A percentile compares a stretch with the other conserved stretches of the same genome.
Evolutionary conservation across 2,797 vertebrate genomes (phyloP).

Genomic region (Enteromius afrohamiltoni): DNA sequence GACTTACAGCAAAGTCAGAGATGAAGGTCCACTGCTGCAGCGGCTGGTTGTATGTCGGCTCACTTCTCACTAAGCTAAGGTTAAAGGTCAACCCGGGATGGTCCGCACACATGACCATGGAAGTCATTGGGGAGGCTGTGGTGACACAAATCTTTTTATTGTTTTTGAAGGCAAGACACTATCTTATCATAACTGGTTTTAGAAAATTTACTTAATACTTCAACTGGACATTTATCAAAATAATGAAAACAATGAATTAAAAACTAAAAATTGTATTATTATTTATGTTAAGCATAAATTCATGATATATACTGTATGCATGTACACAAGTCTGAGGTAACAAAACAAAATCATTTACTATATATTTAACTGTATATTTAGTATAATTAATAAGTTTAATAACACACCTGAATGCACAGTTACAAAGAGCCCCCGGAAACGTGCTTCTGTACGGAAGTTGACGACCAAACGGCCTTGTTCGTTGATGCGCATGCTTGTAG

Average conservation of each 20-base stretch:
- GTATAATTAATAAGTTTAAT: background rate
- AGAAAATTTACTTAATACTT: background rate
- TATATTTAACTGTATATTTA: no score
- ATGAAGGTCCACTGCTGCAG: slow-evolving; percentile 91
- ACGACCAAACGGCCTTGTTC: slow-evolving; percentile 91
- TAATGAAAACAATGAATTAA: no score
- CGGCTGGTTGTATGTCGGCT: slow-evolving; percentile 89
- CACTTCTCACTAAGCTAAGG: slow-evolving; percentile 84
- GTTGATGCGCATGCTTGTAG: slow-evolving; percentile 92
- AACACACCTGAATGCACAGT: slow-evolving; percentile 82
- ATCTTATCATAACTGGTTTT: background rate
- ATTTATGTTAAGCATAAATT: background rate
- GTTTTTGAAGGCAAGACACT: background rate
- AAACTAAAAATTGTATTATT: no score
- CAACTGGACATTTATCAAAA: no score
- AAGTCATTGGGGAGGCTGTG: slow-evolving; percentile 81
- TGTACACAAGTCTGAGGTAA: no score
- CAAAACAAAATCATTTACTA: background rate
- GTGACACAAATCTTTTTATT: slow-evolving; percentile 11
- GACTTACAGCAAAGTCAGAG: slow-evolving; percentile 91
- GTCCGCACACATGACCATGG: slow-evolving; percentile 86
- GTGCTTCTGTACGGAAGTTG: slow-evolving; percentile 90
- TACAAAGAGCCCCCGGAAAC: slow-evolving; percentile 91
- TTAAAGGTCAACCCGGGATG: slow-evolving; percentile 89
- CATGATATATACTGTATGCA: no score